These are phyloP conservation scores for Nesoenas mayeri DNA, from an alignment of 2,113 vertebrate species.

Conservation along the genomic window DNA sequence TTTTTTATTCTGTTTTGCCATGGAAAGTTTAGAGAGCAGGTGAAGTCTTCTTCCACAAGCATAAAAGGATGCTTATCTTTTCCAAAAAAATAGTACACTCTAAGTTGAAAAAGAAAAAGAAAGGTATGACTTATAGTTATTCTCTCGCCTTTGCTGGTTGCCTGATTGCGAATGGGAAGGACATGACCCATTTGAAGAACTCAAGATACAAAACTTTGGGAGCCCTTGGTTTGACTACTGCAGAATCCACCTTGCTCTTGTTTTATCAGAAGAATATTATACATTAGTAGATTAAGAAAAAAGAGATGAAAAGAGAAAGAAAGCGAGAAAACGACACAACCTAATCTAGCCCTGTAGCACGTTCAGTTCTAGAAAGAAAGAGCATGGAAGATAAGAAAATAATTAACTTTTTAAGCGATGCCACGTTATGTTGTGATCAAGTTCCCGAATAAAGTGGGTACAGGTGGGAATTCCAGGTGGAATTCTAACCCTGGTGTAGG, in stretches of 20 bases:
- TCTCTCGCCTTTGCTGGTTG: neutral
- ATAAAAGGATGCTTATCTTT: neutral
- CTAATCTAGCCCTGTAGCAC: neutral
- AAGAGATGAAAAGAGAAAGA: neutral
- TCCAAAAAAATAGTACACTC: fast-evolving
- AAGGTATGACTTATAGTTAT: fast-evolving
- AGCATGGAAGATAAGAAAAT: neutral
- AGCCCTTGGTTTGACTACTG: neutral
- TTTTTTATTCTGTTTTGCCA: neutral
- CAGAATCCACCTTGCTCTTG: neutral
- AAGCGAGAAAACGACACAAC: neutral
- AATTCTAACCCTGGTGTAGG: neutral
- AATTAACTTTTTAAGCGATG: neutral
- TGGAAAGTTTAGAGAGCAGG: neutral
- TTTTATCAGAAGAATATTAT: neutral
- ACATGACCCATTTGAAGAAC: neutral
- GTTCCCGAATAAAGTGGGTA: neutral
- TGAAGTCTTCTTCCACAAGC: neutral
- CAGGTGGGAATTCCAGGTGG: neutral
- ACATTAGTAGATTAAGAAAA: too few species aligned
- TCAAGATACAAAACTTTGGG: neutral
- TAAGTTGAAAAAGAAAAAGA: neutral
- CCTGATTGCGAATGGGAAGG: neutral
- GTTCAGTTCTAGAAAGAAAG: neutral
- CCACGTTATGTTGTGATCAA: neutral